phyloP scores from a whole-genome alignment of 2,113 vertebrate genomes.

The Triplophysa rosa region DNA sequence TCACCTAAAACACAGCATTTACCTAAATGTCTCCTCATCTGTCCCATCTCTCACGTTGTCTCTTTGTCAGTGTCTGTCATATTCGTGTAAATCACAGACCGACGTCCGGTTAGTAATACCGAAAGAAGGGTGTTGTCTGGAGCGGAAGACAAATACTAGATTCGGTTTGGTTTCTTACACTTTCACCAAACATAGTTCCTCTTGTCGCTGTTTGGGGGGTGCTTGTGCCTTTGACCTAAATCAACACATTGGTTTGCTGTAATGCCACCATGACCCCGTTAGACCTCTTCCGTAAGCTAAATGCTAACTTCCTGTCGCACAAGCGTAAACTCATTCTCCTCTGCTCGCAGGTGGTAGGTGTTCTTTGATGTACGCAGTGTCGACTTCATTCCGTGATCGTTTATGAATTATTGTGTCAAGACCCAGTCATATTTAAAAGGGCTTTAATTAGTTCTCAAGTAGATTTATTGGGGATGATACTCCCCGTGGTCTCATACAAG shows the following conservation, averaged over 20 bases:
- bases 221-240: slow-evolving; percentile 26
- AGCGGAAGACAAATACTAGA: slow-evolving; percentile 4
- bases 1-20: slow-evolving; percentile 19
- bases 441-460: slow-evolving; percentile 25
- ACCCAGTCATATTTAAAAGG: slow-evolving; percentile 22
- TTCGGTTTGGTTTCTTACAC: slow-evolving; percentile 19
- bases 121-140: slow-evolving; percentile 19
- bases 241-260: background rate
- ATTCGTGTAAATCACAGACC: slow-evolving; percentile 21
- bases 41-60: background rate
- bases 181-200: slow-evolving; percentile 2
- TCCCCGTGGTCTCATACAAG: background rate
- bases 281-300: background rate
- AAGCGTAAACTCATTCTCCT: background rate
- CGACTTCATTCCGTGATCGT: background rate
- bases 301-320: background rate
- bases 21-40: slow-evolving; percentile 28
- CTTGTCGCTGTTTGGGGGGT: slow-evolving; percentile 3
- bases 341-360: background rate
- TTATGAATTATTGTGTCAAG: slow-evolving; percentile 21
- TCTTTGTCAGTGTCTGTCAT: slow-evolving; percentile 1
- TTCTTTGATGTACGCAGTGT: background rate
- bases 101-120: slow-evolving; percentile 18
- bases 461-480: slow-evolving; percentile 49
- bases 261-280: background rate